These are phyloP conservation scores for Ectemnius continuus DNA, from an alignment of 2,888 invertebrate species.

Conservation along the genomic window DNA sequence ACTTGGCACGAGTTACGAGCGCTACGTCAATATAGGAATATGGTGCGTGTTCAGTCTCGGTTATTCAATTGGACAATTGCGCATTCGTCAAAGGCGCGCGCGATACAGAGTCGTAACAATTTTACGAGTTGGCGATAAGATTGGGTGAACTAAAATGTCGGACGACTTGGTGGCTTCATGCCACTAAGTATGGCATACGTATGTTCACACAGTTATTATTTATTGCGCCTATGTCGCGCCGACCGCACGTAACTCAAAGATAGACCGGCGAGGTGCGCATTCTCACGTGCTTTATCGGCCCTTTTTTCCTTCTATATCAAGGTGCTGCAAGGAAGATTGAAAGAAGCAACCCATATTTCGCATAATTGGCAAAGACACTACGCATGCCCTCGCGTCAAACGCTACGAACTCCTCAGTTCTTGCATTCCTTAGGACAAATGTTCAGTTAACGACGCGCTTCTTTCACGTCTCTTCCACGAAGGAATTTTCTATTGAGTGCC, in stretches of 20 bases:
- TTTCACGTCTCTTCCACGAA: constrained; percentile 7
- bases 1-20: no score
- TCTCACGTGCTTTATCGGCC: constrained; percentile 3
- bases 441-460: background rate
- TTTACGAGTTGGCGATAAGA: constrained; percentile 3
- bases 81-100: background rate
- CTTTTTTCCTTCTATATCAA: background rate
- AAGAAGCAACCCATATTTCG: no score
- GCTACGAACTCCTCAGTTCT: no score
- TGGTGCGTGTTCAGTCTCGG: no score
- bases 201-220: background rate
- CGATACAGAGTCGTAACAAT: background rate
- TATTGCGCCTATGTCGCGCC: background rate
- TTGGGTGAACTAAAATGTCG: background rate
- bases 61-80: background rate
- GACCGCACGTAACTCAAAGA: background rate
- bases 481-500: constrained; percentile 22
- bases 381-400: no score
- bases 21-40: no score
- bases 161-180: background rate
- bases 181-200: background rate
- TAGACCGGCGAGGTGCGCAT: background rate
- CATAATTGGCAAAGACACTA: no score
- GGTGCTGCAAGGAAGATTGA: no score
- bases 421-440: no score